These are phyloP conservation scores for Leucophora obtusa DNA, from an alignment of 2,888 invertebrate species.

Conservation along the genomic window DNA sequence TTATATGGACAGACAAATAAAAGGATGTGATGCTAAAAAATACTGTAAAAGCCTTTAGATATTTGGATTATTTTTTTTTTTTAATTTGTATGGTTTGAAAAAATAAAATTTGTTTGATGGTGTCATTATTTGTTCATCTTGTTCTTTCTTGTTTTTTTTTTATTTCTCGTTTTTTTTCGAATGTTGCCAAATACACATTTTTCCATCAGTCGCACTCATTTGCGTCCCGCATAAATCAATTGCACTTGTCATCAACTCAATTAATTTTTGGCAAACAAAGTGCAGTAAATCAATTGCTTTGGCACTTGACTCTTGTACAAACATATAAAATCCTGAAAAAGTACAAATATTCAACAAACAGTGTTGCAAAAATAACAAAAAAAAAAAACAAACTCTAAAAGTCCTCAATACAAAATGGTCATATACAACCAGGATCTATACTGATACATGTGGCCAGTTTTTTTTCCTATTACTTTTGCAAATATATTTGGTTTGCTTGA, in stretches of 20 bases:
- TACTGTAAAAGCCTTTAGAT: too few species aligned
- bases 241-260: conserved; percentile 79
- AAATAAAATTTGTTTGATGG: conserved; percentile 11
- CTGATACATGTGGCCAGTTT: conserved; percentile 2
- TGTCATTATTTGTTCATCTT: conserved; percentile 29
- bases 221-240: conserved; percentile 78
- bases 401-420: conserved; percentile 57
- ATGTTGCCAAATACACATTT: conserved; percentile 29
- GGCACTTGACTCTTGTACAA: conserved; percentile 68
- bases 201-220: conserved; percentile 72
- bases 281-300: conserved; percentile 78
- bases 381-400: conserved; percentile 32
- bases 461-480: conserved; percentile 25
- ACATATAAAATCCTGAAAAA: conserved; percentile 25
- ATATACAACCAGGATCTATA: conserved; percentile 44
- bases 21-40: too few species aligned
- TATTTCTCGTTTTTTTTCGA: background rate
- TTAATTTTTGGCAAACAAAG: conserved; percentile 79
- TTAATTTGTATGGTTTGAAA: too few species aligned
- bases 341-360: background rate
- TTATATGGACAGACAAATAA: too few species aligned
- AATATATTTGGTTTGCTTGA: conserved; percentile 49
- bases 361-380: background rate
- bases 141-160: background rate
- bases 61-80: too few species aligned